Evolutionary conservation across 1,140 invertebrate genomes (phyloP).

Genomic region (Paraescarpia echinospica): DNA sequence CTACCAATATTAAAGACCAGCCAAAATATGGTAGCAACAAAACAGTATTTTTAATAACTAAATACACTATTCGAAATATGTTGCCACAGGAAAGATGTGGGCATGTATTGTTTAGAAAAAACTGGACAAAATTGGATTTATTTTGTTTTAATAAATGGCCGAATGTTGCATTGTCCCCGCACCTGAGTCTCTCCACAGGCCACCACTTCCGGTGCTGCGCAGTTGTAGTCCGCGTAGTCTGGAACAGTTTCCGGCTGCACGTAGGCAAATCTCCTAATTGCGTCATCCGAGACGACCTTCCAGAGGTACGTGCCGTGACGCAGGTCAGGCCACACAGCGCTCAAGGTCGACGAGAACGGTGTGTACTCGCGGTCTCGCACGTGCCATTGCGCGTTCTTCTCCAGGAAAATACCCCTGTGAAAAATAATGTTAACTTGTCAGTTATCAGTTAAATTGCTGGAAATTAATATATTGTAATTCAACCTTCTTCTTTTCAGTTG

Average conservation of each 20-base stretch:
- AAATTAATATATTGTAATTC: too few species aligned
- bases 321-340: neutral
- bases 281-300: neutral
- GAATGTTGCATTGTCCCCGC: neutral
- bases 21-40: too few species aligned
- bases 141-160: too few species aligned
- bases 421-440: neutral
- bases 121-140: too few species aligned
- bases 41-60: too few species aligned
- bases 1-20: too few species aligned
- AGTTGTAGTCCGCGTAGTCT: neutral
- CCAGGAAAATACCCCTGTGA: neutral
- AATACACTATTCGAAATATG: too few species aligned
- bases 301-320: neutral
- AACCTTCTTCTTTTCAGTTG: too few species aligned
- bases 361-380: neutral
- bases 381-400: neutral
- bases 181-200: slow-evolving; percentile 8
- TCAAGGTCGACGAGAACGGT: neutral
- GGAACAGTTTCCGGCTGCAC: neutral
- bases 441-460: too few species aligned
- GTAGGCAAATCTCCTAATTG: neutral
- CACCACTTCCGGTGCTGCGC: neutral
- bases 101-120: too few species aligned
- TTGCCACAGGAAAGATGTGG: too few species aligned